These are phyloP conservation scores for Malacosoma neustria DNA, from an alignment of 2,888 invertebrate genomes.

Conservation along the genomic window DNA sequence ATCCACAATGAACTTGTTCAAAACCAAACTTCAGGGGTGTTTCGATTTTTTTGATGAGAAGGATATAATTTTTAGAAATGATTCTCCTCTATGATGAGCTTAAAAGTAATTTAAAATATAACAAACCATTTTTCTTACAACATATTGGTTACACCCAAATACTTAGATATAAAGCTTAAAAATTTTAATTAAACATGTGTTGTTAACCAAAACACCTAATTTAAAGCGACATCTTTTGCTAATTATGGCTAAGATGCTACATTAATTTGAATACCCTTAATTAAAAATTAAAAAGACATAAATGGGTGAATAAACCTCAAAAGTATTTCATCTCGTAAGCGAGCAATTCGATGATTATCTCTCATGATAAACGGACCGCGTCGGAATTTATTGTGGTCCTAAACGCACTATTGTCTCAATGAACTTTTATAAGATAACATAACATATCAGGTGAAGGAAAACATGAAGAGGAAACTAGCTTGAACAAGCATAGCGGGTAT, in stretches of 20 bases:
- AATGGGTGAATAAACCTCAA: slow-evolving; percentile 44
- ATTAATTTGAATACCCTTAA: not conserved
- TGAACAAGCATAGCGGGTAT: too few relatives aligned
- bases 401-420: slow-evolving; percentile 71
- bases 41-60: too few relatives aligned
- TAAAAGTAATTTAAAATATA: too few relatives aligned
- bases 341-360: slow-evolving; percentile 57
- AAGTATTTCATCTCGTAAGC: slow-evolving; percentile 55
- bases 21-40: too few relatives aligned
- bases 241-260: not conserved
- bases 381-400: slow-evolving; percentile 65
- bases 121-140: too few relatives aligned
- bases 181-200: slow-evolving; percentile 6
- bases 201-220: slow-evolving; percentile 10
- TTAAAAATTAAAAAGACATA: slow-evolving; percentile 18
- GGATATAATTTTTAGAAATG: too few relatives aligned
- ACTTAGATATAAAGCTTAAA: not conserved
- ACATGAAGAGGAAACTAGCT: too few relatives aligned
- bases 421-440: too few relatives aligned
- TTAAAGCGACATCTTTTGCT: not conserved
- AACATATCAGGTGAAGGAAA: too few relatives aligned
- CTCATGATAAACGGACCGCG: slow-evolving; percentile 65
- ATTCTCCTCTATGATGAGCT: too few relatives aligned
- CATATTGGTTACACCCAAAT: too few relatives aligned
- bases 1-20: too few relatives aligned